Evolutionary conservation across 2,113 vertebrate genomes (phyloP).

Genomic region (Pachycephala philippinensis): DNA sequence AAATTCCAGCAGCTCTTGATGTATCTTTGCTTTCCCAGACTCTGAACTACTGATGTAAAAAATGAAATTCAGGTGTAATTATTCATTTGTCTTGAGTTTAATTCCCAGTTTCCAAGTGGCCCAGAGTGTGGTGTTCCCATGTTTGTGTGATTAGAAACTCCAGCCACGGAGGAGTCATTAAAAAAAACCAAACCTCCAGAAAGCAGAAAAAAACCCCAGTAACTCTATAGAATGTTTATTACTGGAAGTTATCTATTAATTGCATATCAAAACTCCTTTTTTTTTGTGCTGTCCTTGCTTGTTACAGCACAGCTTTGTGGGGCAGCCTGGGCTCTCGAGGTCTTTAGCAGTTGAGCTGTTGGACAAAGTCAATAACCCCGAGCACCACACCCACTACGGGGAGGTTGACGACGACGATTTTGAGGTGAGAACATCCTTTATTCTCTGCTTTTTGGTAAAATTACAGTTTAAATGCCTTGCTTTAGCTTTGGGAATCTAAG

Average conservation of each 20-base stretch:
- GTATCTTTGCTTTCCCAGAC: not conserved
- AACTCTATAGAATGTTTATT: fast-evolving
- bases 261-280: fast-evolving
- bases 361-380: conserved; percentile 94
- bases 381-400: conserved; percentile 85
- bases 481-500: not conserved
- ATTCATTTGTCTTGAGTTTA: not conserved
- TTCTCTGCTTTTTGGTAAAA: not conserved
- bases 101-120: not conserved
- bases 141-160: not conserved
- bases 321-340: conserved; percentile 84
- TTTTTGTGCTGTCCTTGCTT: no score
- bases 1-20: not conserved
- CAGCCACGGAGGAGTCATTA: not conserved
- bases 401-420: conserved; percentile 92
- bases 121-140: fast-evolving
- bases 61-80: not conserved
- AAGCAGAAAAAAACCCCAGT: not conserved
- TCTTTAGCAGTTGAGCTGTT: conserved; percentile 89
- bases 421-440: conserved; percentile 76
- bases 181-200: not conserved
- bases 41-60: not conserved
- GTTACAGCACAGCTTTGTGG: conserved; percentile 87
- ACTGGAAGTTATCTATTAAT: not conserved
- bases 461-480: fast-evolving